A percentile compares a stretch with the other conserved stretches of the same genome.
These are phyloP conservation scores for Globodera rostochiensis DNA, from an alignment of 1,140 invertebrate species.

Conservation along the genomic window DNA sequence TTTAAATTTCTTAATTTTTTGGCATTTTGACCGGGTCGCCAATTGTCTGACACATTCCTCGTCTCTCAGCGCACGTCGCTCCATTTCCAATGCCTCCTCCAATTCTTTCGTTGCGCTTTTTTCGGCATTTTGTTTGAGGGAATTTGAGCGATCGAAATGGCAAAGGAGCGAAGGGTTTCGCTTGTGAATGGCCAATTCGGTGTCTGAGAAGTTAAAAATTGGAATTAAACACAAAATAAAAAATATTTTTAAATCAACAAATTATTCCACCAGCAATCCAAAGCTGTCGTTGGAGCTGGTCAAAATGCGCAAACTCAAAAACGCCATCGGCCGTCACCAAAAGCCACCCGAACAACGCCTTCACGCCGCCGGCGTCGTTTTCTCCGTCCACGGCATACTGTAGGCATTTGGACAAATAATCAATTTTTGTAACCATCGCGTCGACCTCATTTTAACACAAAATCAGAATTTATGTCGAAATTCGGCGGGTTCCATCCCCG, in stretches of 20 bases:
- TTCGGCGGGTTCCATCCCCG: too few relatives aligned
- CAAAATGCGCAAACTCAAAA: conserved; percentile 1
- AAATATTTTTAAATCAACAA: neutral
- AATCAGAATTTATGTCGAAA: too few relatives aligned
- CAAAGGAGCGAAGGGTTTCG: neutral
- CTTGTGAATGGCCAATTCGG: conserved; percentile 10
- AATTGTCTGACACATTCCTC: neutral
- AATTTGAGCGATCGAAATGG: conserved; percentile 4
- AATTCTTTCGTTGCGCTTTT: neutral
- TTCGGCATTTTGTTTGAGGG: neutral
- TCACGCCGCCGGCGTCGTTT: neutral
- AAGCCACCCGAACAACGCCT: neutral
- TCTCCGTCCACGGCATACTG: neutral
- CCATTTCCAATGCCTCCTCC: neutral
- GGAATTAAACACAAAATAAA: too few relatives aligned
- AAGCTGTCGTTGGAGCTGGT: conserved; percentile 11
- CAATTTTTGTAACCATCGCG: too few relatives aligned
- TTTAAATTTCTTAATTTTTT: neutral
- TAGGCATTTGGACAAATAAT: too few relatives aligned
- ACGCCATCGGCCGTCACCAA: neutral
- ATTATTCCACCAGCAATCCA: neutral
- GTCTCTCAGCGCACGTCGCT: neutral
- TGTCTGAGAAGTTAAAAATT: conserved; percentile 4
- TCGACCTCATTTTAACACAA: too few relatives aligned
- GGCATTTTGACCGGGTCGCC: neutral